A percentile compares a stretch with the other conserved stretches of the same genome.
Conservation (phyloP, 2,888 invertebrate species). For the Falcaria lacertinaria region DNA sequence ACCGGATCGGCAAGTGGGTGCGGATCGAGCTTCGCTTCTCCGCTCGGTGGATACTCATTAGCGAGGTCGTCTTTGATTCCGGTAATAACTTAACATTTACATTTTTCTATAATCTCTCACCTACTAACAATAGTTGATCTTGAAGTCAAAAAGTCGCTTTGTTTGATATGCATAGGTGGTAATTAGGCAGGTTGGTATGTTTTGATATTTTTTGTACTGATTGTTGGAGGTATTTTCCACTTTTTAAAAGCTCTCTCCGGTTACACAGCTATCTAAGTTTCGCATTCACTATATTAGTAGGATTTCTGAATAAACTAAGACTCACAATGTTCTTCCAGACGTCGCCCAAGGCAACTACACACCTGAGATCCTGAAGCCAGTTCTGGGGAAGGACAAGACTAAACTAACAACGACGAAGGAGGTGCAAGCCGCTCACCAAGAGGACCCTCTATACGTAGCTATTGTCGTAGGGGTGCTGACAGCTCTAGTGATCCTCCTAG, state of each 20-base stretch:
- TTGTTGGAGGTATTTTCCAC: too few species aligned
- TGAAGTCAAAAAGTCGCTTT: too few species aligned
- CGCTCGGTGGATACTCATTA: constrained; percentile 92
- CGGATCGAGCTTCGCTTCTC: constrained; percentile 89
- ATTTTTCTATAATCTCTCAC: too few species aligned
- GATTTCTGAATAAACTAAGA: neutral
- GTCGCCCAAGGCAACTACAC: constrained; percentile 87
- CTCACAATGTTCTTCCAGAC: constrained; percentile 47
- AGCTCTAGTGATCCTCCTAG: constrained; percentile 85
- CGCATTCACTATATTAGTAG: too few species aligned
- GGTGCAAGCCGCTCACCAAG: constrained; percentile 83
- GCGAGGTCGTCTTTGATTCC: constrained; percentile 93
- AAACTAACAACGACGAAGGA: constrained; percentile 74
- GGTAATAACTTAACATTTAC: constrained; percentile 61
- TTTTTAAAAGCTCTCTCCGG: neutral
- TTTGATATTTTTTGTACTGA: too few species aligned
- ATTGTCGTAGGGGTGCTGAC: constrained; percentile 88
- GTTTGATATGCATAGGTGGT: too few species aligned
- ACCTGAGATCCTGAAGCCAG: constrained; percentile 81
- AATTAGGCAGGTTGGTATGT: too few species aligned
- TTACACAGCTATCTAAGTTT: too few species aligned
- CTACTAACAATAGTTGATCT: too few species aligned
- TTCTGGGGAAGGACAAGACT: constrained; percentile 68
- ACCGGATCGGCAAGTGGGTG: constrained; percentile 89
- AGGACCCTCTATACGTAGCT: constrained; percentile 87